Evolutionary conservation across 2,888 invertebrate genomes (phyloP), one percentile per base, ranked within the genome.

Genomic region (Catonia carolina): DNA sequence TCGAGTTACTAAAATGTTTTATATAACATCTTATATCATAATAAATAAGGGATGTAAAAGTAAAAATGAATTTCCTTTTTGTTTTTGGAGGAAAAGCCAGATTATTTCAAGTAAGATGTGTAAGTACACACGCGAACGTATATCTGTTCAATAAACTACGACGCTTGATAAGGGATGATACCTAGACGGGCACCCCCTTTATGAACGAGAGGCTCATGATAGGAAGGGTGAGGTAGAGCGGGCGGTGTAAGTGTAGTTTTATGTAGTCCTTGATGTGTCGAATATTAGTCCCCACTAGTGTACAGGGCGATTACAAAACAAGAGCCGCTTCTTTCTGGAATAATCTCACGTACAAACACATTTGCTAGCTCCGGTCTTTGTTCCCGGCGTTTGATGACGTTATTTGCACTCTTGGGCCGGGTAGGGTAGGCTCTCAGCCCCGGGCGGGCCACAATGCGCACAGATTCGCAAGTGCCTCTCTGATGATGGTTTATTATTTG

Each of bases 401-500:
- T 51, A 37, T 51, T 51, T 51, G 39, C 51, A 33, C 51, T 20
- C 51, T 37, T 17, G 37, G 36, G 36, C 17, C 2, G 20, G 41
- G 41, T 15, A 18, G 41, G 20, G 41, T 18, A 22, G 42, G 42
- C 20, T 22, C 20, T 42, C 42, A 22, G 42, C 42, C 20, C 22
- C 45, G 45, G 27, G 27, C 27, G 27, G 27, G 27, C 27, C 27
- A 27, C 27, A 27, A 27, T 27, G 27, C 27, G 27, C 27, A 27
- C 27, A 27, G 27, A 27, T 27, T 27, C 27, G 27, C 27, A 27
- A 27, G 27, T 27, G 27, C 27, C 37, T 37, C 58, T 55, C 56
- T 61, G 54, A 54, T 53, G 57, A 56, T 56, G 56, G 61, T 61
- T 61, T 61, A 61, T 61, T 61, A 61, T 61, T 61, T 61, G 61